Base-by-base conservation (phyloP, 1,140 invertebrate species). In the Arion vulgaris region DNA sequence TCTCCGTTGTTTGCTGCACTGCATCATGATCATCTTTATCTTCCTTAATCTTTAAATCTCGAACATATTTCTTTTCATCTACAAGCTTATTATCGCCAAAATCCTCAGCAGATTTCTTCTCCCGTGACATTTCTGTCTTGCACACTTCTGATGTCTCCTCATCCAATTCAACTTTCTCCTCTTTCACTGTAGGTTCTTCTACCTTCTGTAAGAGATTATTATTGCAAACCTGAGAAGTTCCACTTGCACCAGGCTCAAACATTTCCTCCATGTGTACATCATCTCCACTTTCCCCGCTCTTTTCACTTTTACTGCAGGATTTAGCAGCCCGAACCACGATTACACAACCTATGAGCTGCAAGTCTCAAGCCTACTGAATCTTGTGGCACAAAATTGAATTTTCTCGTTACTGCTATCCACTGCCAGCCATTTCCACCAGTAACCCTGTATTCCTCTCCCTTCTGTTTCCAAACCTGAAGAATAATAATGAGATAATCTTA, bases 381-480 rank as follows among this genome's bases (percentile, higher is more conserved):
- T 81, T 90, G 89, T 57, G 90, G 86, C 2, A 88, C 83, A 69
- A 26, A 36, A 28, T 62, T 84, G 51, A 80, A 82, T 66, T 76
- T 84, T 19, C 76, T 82, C 5, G 89, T 89, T 28, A 79, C 45
- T 0, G 96, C 96, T 41, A 97, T 93, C 97, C 98, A 99, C 23
- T 96, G 91, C 98, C 98, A 99, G 13, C 98, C 98, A 95, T 97
- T 97, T 87, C 97, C 95, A 0, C 97, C 97, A 88, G 97, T 97
- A 36, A 99, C 95, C 86, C 98, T 94, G 91, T 99, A 99, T 89
- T 99, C 98, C 92, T 99, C 98, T 11, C 98, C 98, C 93, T 98
- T 98, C 93, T 98, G 97, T 90, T 99, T 99, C 96, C 96, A 92
- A 23, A 92, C 90, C 92, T 92, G 80, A 17, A 53, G 81, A 62